phyloP scores from a whole-genome alignment of 2,113 vertebrate species.

The Procavia capensis region DNA sequence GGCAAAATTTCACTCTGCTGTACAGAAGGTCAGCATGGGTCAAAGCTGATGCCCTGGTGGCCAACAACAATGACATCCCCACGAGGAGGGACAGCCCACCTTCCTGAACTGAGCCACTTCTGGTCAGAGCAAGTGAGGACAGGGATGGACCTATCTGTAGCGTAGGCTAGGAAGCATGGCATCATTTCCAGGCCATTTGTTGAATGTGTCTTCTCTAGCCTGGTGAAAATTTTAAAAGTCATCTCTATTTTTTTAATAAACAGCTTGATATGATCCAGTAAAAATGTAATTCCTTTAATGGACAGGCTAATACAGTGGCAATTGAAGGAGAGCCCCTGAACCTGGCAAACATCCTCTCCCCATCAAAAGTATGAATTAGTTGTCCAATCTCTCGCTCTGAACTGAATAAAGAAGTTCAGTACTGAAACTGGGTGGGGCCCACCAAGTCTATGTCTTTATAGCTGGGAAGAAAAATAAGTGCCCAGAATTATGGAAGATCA shows the following conservation, averaged over 20 bases:
- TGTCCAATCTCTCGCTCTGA: slow-evolving; percentile 60
- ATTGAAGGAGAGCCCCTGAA: background rate
- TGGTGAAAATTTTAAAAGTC: slow-evolving; percentile 68
- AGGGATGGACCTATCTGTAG: background rate
- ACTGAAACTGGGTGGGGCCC: slow-evolving; percentile 62
- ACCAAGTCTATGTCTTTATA: slow-evolving; percentile 31
- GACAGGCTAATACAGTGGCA: slow-evolving; percentile 54
- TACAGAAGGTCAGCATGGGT: background rate
- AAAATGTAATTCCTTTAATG: slow-evolving; percentile 70
- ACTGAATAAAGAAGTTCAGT: slow-evolving; percentile 60
- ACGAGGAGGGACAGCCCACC: background rate
- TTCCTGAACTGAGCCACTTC: background rate
- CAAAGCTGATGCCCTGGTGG: too few species aligned
- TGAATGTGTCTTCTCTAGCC: background rate
- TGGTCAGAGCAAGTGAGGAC: background rate
- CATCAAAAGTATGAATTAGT: slow-evolving; percentile 74
- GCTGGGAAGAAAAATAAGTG: background rate
- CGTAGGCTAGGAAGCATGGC: background rate
- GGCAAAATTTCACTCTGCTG: background rate
- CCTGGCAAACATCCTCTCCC: slow-evolving; percentile 45
- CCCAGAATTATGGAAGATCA: slow-evolving; percentile 41
- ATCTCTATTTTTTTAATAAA: slow-evolving; percentile 66
- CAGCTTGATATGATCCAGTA: slow-evolving; percentile 45
- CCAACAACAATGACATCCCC: background rate
- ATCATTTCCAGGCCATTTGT: background rate